phyloP scores from a whole-genome alignment of 2,888 invertebrate genomes.

The Acleris sparsana region DNA sequence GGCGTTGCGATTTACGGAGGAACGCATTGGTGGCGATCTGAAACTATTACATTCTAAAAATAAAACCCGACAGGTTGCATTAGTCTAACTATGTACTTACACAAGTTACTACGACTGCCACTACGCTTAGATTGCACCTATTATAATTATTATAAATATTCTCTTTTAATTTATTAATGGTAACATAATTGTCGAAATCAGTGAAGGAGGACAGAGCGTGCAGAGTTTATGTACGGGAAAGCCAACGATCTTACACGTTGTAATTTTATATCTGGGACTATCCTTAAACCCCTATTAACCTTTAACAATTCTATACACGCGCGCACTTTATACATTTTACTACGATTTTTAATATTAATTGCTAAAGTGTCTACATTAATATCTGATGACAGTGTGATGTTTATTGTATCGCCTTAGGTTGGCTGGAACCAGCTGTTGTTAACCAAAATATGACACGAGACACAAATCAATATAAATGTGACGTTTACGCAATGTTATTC shows the following conservation, averaged over 20 bases:
- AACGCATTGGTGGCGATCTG: neutral
- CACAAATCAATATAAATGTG: no score
- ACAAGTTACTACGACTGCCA: constrained; percentile 41
- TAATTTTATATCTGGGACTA: neutral
- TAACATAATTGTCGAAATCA: constrained; percentile 45
- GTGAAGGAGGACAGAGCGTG: neutral
- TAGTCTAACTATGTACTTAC: constrained; percentile 44
- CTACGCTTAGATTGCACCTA: constrained; percentile 40
- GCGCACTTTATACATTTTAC: no score
- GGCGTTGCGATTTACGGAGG: neutral
- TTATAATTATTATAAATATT: constrained; percentile 44
- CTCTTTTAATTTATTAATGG: constrained; percentile 47
- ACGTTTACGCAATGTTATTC: no score
- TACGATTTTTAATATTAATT: no score
- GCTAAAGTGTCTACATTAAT: no score
- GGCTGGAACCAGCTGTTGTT: no score
- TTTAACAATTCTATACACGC: no score
- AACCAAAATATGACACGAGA: no score
- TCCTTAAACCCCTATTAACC: neutral
- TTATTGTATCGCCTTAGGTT: no score
- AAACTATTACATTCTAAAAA: neutral
- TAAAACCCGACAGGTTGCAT: neutral
- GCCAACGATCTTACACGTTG: neutral
- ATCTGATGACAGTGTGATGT: no score
- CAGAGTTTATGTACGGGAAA: neutral